Evolutionary conservation across 2,888 invertebrate species (phyloP).

Genomic region (Ophraella communa): DNA sequence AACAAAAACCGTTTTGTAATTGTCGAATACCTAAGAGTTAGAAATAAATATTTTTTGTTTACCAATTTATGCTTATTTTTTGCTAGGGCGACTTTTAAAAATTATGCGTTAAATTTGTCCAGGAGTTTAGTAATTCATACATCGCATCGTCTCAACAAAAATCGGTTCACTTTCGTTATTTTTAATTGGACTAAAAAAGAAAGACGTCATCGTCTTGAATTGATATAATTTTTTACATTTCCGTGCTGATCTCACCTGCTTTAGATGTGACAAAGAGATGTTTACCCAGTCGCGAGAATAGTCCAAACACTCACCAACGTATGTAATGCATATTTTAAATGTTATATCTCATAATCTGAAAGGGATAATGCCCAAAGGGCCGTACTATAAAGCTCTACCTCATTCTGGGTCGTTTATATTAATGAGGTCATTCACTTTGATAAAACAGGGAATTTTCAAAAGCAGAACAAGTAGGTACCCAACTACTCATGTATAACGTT

Average conservation of each 20-base stretch:
- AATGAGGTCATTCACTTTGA: conserved; percentile 50
- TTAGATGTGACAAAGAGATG: conserved; percentile 7
- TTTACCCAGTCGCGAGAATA: conserved; percentile 11
- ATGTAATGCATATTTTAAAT: conserved; percentile 49
- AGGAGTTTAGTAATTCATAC: too few species aligned
- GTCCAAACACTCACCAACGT: conserved; percentile 28
- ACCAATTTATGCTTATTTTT: too few species aligned
- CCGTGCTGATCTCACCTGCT: not conserved
- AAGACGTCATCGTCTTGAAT: too few species aligned
- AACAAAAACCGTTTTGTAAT: too few species aligned
- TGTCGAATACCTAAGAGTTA: too few species aligned
- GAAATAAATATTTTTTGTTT: too few species aligned
- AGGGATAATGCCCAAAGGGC: conserved; percentile 43
- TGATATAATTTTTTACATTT: conserved; percentile 1
- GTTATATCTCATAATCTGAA: conserved; percentile 50
- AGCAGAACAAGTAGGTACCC: conserved; percentile 26
- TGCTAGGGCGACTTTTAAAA: too few species aligned
- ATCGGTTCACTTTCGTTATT: too few species aligned
- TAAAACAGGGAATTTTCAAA: conserved; percentile 38
- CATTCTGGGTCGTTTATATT: conserved; percentile 49
- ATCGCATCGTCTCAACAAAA: too few species aligned
- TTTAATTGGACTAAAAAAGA: too few species aligned
- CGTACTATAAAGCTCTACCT: conserved; percentile 42
- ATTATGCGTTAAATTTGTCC: too few species aligned
- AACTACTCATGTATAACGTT: conserved; percentile 11